Conservation (phyloP, 2,888 invertebrate genomes). For the Anodontia alba region DNA sequence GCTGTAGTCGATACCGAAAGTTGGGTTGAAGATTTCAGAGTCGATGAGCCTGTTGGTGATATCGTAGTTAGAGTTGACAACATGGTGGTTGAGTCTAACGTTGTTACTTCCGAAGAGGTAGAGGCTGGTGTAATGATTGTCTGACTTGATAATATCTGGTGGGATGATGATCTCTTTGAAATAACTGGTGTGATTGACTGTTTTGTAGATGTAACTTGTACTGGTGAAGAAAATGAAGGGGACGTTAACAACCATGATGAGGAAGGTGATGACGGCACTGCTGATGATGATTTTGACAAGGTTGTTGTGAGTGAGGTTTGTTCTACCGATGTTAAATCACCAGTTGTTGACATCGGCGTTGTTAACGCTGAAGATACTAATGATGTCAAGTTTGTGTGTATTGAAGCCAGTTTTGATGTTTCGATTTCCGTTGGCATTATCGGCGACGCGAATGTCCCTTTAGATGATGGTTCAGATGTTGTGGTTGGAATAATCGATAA, state of each 20-base stretch:
- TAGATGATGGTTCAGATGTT: too few relatives aligned
- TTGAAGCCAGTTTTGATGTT: background rate
- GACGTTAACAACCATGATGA: slow-evolving; percentile 28
- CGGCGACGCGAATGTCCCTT: too few relatives aligned
- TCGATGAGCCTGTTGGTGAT: slow-evolving; percentile 6
- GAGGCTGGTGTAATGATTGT: too few relatives aligned
- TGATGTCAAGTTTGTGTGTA: too few relatives aligned
- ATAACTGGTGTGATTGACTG: too few relatives aligned
- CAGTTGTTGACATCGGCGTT: slow-evolving; percentile 31
- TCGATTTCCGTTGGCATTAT: background rate
- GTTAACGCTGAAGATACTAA: too few relatives aligned
- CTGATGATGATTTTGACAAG: slow-evolving; percentile 19
- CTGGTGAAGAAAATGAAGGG: slow-evolving; percentile 27
- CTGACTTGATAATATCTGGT: too few relatives aligned
- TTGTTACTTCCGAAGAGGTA: slow-evolving; percentile 29
- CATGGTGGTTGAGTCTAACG: slow-evolving; percentile 39
- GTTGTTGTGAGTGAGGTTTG: slow-evolving; percentile 9
- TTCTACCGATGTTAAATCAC: background rate
- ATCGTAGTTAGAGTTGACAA: slow-evolving; percentile 28
- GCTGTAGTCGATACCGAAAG: background rate
- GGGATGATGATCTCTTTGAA: too few relatives aligned
- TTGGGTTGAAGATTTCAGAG: slow-evolving; percentile 18
- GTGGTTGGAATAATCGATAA: slow-evolving; percentile 5
- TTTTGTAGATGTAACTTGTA: slow-evolving; percentile 20
- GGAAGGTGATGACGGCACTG: slow-evolving; percentile 18